These are phyloP conservation scores for Phragmatobia fuliginosa DNA, from an alignment of 2,888 invertebrate genomes.

Conservation along the genomic window DNA sequence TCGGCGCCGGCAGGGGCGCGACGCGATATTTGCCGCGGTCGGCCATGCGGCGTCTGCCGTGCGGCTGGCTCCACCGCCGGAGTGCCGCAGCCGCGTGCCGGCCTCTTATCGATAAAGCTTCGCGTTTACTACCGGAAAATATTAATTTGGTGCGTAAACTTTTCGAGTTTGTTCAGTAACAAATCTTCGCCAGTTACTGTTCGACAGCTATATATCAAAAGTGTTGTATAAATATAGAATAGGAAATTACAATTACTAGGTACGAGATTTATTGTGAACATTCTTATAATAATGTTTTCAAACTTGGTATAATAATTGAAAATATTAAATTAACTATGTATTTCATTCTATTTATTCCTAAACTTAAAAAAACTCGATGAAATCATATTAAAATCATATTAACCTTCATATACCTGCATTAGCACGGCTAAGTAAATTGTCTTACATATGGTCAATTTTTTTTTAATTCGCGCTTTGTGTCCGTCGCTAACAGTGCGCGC, in stretches of 20 bases:
- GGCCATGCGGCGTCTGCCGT: constrained; percentile 85
- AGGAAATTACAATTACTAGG: not conserved
- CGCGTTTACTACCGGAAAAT: constrained; percentile 51
- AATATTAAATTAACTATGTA: not conserved
- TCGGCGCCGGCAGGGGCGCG: constrained; percentile 81
- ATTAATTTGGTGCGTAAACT: constrained; percentile 51
- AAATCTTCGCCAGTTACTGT: constrained; percentile 44
- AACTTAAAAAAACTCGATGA: not conserved
- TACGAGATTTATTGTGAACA: not conserved
- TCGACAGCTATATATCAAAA: constrained; percentile 44
- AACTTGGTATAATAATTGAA: not conserved
- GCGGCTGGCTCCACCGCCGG: constrained; percentile 54
- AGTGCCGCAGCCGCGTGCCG: constrained; percentile 62
- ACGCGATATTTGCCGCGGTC: constrained; percentile 83
- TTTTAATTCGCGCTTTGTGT: constrained; percentile 20
- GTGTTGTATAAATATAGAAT: constrained; percentile 25
- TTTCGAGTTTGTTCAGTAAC: constrained; percentile 47
- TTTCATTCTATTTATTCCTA: not conserved
- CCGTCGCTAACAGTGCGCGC: constrained; percentile 38
- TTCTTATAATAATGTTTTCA: not conserved
- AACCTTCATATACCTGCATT: not conserved
- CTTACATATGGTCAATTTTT: constrained; percentile 7
- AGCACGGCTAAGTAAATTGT: not conserved
- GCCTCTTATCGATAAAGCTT: constrained; percentile 63
- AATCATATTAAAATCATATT: not conserved